phyloP scores from a whole-genome alignment of 2,113 vertebrate genomes.

The Chascanopsetta lugubris region DNA sequence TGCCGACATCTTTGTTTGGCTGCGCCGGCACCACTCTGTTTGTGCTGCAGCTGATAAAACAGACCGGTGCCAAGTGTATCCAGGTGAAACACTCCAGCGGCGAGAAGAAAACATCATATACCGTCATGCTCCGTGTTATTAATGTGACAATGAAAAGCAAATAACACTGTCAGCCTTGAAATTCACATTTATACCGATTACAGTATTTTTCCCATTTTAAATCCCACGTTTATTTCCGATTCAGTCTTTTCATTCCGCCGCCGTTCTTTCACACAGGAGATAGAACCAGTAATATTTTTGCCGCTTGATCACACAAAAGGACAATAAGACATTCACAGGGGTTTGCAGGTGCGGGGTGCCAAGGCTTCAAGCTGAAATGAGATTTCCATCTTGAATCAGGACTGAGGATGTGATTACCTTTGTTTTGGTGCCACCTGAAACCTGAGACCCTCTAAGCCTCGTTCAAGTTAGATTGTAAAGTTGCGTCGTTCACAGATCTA shows the following conservation, averaged over 20 bases:
- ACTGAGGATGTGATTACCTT: too few relatives aligned
- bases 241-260: not conserved
- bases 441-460: too few relatives aligned
- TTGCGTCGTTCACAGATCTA: not conserved
- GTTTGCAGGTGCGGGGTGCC: not conserved
- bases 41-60: conserved; percentile 9
- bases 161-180: not conserved
- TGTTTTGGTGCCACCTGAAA: not conserved
- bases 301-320: not conserved
- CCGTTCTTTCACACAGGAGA: not conserved
- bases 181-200: not conserved
- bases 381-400: too few relatives aligned
- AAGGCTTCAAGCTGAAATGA: not conserved
- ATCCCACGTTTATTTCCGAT: not conserved
- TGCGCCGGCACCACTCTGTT: conserved; percentile 3
- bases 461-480: not conserved
- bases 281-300: not conserved
- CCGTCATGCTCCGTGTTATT: not conserved
- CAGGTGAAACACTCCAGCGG: conserved; percentile 2
- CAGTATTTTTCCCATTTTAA: not conserved
- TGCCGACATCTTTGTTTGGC: conserved; percentile 36
- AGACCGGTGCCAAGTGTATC: not conserved
- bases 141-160: conserved; percentile 4
- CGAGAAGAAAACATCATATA: conserved; percentile 1
- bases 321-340: not conserved